Conservation (phyloP, 2,113 vertebrate species). For the Penelope pileata region DNA sequence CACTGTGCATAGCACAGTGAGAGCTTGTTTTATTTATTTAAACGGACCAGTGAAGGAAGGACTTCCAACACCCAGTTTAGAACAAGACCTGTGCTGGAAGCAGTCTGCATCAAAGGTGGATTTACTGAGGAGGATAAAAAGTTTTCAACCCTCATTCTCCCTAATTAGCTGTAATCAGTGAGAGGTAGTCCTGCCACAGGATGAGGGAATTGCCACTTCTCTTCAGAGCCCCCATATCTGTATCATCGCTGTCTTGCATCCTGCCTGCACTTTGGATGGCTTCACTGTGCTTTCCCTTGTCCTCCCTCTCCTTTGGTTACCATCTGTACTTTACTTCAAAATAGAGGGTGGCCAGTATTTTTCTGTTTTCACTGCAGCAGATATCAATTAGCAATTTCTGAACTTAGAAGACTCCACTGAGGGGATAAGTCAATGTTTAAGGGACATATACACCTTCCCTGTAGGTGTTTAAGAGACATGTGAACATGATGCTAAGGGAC, state of each 20-base stretch:
- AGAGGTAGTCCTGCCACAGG: constrained; percentile 30
- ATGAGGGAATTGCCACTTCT: constrained; percentile 13
- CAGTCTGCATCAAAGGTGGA: constrained; percentile 2
- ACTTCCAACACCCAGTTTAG: background rate
- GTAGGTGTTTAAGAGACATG: too few relatives aligned
- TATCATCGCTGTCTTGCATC: background rate
- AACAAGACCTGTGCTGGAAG: background rate
- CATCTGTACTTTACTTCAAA: background rate
- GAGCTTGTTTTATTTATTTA: constrained; percentile 25
- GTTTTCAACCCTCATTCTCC: background rate
- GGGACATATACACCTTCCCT: background rate
- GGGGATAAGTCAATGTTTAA: background rate
- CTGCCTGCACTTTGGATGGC: background rate
- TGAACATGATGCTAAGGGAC: too few relatives aligned
- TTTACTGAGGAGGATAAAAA: constrained; percentile 31
- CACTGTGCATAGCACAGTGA: constrained; percentile 2
- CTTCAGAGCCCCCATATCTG: background rate
- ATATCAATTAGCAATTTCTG: background rate
- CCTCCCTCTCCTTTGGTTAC: constrained; percentile 5
- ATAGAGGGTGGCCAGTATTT: background rate
- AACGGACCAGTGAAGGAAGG: background rate
- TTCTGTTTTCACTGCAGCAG: background rate
- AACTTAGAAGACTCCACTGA: background rate
- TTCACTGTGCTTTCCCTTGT: background rate
- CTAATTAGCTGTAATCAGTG: constrained; percentile 37